Evolutionary conservation across 2,113 vertebrate genomes (phyloP).

Genomic region (Struthio camelus): DNA sequence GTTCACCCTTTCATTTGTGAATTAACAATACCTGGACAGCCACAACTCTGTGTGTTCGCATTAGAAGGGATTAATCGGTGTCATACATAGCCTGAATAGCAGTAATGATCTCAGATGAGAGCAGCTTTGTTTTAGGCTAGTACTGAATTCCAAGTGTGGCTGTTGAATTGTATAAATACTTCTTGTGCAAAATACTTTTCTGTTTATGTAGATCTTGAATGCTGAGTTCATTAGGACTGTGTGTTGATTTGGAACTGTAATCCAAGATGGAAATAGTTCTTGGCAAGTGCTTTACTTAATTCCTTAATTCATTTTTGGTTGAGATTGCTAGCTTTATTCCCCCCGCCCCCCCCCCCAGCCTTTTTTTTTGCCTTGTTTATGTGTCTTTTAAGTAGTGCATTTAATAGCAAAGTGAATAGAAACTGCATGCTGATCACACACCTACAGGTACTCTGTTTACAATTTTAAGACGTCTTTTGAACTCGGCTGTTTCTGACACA

Average conservation of each 20-base stretch:
- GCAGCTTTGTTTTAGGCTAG: background rate
- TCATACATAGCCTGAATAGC: background rate
- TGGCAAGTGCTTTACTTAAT: background rate
- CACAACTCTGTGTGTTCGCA: constrained; percentile 17
- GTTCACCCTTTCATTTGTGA: background rate
- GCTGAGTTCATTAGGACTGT: background rate
- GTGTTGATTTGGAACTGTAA: background rate
- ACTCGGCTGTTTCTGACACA: background rate
- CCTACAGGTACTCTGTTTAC: background rate
- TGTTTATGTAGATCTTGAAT: constrained; percentile 26
- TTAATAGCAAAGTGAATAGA: background rate
- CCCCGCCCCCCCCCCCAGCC: too few species aligned
- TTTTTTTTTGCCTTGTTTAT: background rate
- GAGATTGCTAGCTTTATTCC: background rate
- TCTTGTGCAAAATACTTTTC: background rate
- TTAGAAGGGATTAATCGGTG: constrained; percentile 33
- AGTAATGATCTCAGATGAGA: background rate
- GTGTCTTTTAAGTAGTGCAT: background rate
- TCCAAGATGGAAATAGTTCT: background rate
- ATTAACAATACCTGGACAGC: constrained; percentile 3
- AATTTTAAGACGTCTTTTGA: constrained; percentile 1
- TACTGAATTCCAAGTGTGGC: background rate
- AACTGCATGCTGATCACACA: background rate
- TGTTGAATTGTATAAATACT: background rate
- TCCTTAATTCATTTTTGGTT: background rate